A percentile compares a stretch with the other conserved stretches of the same genome.
Evolutionary conservation across 2,113 vertebrate species (phyloP).

Genomic region (Equus przewalskii): DNA sequence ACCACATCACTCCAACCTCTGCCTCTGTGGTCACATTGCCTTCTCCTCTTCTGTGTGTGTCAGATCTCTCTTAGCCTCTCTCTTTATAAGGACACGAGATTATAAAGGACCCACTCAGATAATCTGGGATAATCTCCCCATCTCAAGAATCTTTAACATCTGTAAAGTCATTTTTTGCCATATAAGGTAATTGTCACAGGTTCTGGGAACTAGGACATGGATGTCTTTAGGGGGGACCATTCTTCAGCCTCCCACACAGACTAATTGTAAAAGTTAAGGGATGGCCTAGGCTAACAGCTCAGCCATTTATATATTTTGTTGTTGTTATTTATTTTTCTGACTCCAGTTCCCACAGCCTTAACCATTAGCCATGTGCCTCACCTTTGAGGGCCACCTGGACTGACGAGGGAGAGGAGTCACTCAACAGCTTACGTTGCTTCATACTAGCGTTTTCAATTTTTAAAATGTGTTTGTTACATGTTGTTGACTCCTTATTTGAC

Average conservation of each 20-base stretch:
- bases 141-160: background rate
- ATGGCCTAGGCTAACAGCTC: background rate
- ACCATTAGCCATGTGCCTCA: background rate
- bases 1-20: background rate
- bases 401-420: background rate
- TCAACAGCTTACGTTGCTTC: background rate
- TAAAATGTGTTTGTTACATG: background rate
- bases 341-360: background rate
- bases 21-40: background rate
- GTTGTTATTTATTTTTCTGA: background rate
- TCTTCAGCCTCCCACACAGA: background rate
- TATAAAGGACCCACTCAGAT: background rate
- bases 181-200: background rate
- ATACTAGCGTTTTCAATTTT: background rate
- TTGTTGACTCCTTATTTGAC: background rate
- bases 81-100: background rate
- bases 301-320: background rate
- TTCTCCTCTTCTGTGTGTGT: background rate
- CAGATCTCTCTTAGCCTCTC: background rate
- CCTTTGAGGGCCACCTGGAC: background rate
- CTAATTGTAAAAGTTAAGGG: background rate
- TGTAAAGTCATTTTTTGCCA: background rate
- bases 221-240: background rate
- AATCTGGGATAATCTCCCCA: background rate
- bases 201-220: background rate